These are phyloP conservation scores for Linepithema humile DNA, from an alignment of 1,140 invertebrate species.

Conservation along the genomic window DNA sequence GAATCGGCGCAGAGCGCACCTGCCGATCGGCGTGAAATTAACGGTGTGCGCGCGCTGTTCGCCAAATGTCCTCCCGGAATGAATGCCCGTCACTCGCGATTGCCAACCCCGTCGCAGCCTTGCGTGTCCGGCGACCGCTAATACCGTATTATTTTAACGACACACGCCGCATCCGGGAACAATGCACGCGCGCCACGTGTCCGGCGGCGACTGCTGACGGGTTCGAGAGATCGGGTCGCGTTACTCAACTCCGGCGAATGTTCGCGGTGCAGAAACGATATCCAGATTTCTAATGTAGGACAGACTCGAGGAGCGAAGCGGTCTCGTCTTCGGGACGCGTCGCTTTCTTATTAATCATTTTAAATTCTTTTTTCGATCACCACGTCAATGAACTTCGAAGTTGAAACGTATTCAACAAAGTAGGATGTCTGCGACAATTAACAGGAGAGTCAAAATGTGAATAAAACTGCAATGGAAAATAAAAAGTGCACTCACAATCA, in stretches of 20 bases:
- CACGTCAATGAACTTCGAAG: too few species aligned
- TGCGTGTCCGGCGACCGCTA: slow-evolving; percentile 3
- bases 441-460: too few species aligned
- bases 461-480: too few species aligned
- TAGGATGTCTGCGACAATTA: too few species aligned
- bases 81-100: too few species aligned
- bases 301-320: too few species aligned
- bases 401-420: too few species aligned
- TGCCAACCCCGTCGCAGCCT: too few species aligned
- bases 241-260: slow-evolving; percentile 39
- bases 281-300: not conserved
- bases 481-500: too few species aligned
- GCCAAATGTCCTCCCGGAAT: too few species aligned
- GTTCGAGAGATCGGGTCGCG: not conserved
- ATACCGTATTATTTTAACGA: slow-evolving; percentile 21
- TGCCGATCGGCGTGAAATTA: slow-evolving; percentile 2
- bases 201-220: not conserved
- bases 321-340: too few species aligned
- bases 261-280: not conserved
- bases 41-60: not conserved
- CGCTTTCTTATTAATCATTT: not conserved
- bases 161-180: slow-evolving; percentile 36
- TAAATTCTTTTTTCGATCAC: too few species aligned
- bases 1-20: not conserved
- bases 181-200: not conserved